Base-by-base conservation (phyloP, 2,797 vertebrate genomes). In the Podargus strigoides region DNA sequence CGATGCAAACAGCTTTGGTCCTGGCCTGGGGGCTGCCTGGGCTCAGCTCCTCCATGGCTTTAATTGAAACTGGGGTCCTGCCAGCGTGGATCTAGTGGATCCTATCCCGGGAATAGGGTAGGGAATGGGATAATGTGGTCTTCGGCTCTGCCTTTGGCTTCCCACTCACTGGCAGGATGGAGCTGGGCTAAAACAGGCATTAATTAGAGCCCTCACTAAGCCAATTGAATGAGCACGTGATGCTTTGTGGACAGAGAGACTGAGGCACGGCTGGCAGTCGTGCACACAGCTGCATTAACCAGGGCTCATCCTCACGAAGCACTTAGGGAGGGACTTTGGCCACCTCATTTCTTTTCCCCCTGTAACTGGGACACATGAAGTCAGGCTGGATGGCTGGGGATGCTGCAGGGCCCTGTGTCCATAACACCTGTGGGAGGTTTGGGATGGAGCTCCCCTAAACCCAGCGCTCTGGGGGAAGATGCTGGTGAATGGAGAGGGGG, bases 41-140 rank as follows among this genome's bases (percentile, higher is more conserved):
- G 28, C 62, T 68, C 6, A 2, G 82, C 87, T 62, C 69, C 60
- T 55, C 82, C 12, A 0, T 0, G 17, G 15, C 6, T 60, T 39
- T 7, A 6, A 21, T 13, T 36, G 24, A 70, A 58, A 4, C 10
- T 3, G 0, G 42, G 32, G 12, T 41, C 37, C 83, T 72, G 66
- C 30, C 2, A 3, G 46, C 37, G 2, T 1, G 0, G 2, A 55
- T 49, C 64, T 37, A 9, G 50, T 8, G 0, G 52, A 15, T 85
- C 79, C 75, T 2, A 0, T 12, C 30, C 62, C 1, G 0, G 69
- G 60, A 13, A 5, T 1, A 2, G 27, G 47, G 24, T 1, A 30
- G 34, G 78, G 27, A 23, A 28, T 27, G 77, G 69, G 66, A 22
- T 13, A 10, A 7, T 66, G 1, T 2, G 1, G 21, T 9, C 23